Base-by-base conservation (phyloP, 2,113 vertebrate species). In the Tragelaphus strepsiceros region DNA sequence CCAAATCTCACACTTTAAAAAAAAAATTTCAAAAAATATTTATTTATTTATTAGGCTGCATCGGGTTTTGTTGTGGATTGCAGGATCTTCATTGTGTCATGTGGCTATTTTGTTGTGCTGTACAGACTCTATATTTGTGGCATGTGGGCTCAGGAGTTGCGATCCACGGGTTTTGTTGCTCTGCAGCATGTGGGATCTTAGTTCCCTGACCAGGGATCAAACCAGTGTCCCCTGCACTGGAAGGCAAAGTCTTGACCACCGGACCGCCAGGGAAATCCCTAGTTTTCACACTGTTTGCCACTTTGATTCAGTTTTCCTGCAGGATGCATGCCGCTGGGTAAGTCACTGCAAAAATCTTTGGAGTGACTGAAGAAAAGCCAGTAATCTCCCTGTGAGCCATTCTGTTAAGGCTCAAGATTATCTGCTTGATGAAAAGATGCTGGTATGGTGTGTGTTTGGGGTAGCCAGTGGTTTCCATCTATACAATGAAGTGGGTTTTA, bases 61-160 rank as follows among this genome's bases (percentile, higher is more conserved):
- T 43, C 2, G 0, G 12, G 71, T 26, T 6, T 26, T 77, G 71
- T 24, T 43, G 35, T 43, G 35, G 11, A 43, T 26, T 24, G 71
- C 1, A 26, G 12, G 71, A 14, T 43, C 35, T 77, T 77, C 71
- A 77, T 43, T 43, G 71, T 0, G 0, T 77, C 35, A 77, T 43
- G 22, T 43, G 22, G 39, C 39, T 77, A 3, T 43, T 77, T 77
- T 43, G 11, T 14, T 74, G 21, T 77, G 39, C 71, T 43, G 6
- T 43, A 7, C 12, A 77, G 71, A 14, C 21, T 77, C 6, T 14
- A 7, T 43, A 74, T 3, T 7, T 43, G 71, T 43, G 71, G 22
- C 0, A 1, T 7, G 22, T 0, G 0, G 71, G 6, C 35, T 77
- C 22, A 14, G 3, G 14, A 39, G 10, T 14, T 77, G 39, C 1